Base-by-base conservation (phyloP, 2,797 vertebrate species). In the Zalophus californianus region DNA sequence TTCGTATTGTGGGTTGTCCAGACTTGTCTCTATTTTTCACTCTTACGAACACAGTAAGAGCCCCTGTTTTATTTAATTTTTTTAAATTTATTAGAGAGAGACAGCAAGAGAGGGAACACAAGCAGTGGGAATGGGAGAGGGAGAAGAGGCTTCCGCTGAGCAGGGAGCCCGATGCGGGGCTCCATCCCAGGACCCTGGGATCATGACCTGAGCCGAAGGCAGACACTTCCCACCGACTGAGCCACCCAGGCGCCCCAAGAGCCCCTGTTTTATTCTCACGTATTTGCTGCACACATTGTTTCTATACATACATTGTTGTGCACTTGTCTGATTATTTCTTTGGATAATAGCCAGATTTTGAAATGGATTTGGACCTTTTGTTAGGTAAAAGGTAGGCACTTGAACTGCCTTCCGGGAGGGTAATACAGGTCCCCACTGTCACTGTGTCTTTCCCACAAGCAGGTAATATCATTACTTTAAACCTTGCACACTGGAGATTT, bases 241-340 rank as follows among this genome's bases (percentile, higher is more conserved):
- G 44, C 44, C 44, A 38, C 44, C 44, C 44, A 44, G 44, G 44
- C 1, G 35, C 38, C 56, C 23, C 27, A 75, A 72, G 38, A 70
- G 48, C 38, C 56, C 23, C 27, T 64, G 4, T 35, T 88, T 9
- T 68, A 16, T 90, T 93, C 16, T 84, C 27, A 68, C 3, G 14
- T n/a, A 29, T 56, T 91, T 88, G 29, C 64, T n/a, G 20, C 66
- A 13, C 4, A 75, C 56, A 68, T 35, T n/a, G 27, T 62, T 62
- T 29, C 27, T 29, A 68, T 54, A 66, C 48, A 54, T 82, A 10
- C 9, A 29, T 92, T 70, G 7, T 86, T 41, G 12, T 56, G 32
- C 52, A 68, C 68, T 68, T 86, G 38, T 70, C 82, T 52, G 14
- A 85, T 86, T n/a, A 52, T 73, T 92, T 90, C 27, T 95, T 96